Conservation (phyloP, 2,797 vertebrate genomes). For the Spheniscus humboldti region DNA sequence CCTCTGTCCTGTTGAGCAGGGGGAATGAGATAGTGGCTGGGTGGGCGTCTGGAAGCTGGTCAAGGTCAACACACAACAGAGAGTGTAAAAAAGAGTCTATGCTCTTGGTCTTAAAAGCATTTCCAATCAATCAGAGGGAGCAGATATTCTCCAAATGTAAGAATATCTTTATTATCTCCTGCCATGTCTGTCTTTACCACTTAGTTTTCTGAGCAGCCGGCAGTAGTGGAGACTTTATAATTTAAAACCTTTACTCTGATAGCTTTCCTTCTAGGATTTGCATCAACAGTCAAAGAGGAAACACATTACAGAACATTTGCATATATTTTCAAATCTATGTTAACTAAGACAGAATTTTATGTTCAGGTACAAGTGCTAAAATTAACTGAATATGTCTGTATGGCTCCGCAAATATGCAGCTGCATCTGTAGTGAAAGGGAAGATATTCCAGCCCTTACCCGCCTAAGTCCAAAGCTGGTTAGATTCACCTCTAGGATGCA, state of each 20-base stretch:
- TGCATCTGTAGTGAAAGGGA: not conserved
- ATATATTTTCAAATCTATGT: not conserved
- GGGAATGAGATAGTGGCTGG: not conserved
- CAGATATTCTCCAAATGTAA: not conserved
- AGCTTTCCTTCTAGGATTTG: not conserved
- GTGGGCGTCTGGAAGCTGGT: not conserved
- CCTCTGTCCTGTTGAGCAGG: not conserved
- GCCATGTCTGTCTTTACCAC: not conserved
- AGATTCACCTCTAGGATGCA: not conserved
- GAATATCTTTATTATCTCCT: not conserved
- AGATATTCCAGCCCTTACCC: not conserved
- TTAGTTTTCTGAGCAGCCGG: not conserved
- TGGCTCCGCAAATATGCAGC: not conserved
- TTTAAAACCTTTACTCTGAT: not conserved
- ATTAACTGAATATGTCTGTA: not conserved
- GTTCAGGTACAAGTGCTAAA: not conserved
- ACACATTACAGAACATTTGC: not conserved
- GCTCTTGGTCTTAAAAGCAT: not conserved
- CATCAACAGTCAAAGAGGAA: not conserved
- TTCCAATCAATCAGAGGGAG: not conserved
- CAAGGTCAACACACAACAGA: not conserved
- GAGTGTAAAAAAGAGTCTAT: not conserved
- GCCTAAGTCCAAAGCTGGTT: not conserved
- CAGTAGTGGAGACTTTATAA: not conserved
- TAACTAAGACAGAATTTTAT: not conserved